phyloP scores from a whole-genome alignment of 2,113 vertebrate species.

The Centropristis striata region DNA sequence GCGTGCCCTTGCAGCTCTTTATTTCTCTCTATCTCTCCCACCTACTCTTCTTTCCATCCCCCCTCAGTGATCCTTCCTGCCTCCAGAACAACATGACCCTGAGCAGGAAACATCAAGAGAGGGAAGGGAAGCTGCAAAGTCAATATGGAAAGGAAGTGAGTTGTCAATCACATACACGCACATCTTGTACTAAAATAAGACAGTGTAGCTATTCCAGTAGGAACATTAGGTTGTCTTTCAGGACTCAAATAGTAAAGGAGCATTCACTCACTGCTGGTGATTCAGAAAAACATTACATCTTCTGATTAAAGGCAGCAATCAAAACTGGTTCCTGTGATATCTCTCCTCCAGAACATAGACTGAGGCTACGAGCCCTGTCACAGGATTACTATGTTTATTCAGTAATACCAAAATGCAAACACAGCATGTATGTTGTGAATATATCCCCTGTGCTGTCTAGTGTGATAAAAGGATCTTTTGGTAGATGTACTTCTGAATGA shows the following conservation, averaged over 20 bases:
- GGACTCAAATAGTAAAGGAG: background rate
- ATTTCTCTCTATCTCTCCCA: background rate
- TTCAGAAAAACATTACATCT: background rate
- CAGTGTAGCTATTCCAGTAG: background rate
- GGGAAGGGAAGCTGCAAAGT: background rate
- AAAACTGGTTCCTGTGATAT: background rate
- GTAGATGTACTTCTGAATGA: background rate
- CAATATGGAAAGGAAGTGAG: background rate
- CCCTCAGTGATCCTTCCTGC: background rate
- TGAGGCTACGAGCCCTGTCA: background rate
- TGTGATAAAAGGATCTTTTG: conserved; percentile 5
- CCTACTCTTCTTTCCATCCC: background rate
- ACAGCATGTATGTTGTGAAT: background rate
- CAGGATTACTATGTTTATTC: conserved; percentile 14
- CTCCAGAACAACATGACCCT: background rate
- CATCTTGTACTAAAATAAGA: background rate
- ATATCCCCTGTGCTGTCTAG: background rate
- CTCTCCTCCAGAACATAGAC: background rate
- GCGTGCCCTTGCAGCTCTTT: background rate
- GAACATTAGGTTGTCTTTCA: background rate
- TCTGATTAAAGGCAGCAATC: background rate
- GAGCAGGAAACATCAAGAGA: background rate
- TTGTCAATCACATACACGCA: background rate
- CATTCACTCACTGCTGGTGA: background rate
- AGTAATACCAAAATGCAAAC: conserved; percentile 12